Evolutionary conservation across 2,113 vertebrate genomes (phyloP).

Genomic region (Puma concolor): DNA sequence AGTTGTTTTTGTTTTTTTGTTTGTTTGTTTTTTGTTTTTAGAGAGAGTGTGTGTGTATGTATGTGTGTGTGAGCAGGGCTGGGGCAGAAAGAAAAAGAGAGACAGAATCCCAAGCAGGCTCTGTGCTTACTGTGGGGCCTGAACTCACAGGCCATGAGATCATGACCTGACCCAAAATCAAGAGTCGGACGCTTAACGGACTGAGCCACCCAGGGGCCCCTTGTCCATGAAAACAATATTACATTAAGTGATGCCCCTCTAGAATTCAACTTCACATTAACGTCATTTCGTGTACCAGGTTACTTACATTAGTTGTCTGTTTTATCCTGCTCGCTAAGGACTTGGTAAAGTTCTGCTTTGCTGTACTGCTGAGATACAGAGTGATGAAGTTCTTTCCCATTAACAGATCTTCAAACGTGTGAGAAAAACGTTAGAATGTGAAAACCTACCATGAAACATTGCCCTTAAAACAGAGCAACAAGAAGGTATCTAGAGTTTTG

Average conservation of each 20-base stretch:
- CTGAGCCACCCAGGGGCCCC: no score
- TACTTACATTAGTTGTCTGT: not conserved
- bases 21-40: no score
- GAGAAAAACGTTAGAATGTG: not conserved
- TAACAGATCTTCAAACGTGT: not conserved
- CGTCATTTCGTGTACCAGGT: not conserved
- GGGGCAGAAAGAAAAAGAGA: no score
- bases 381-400: not conserved
- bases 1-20: no score
- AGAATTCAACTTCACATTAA: not conserved
- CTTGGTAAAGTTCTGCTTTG: not conserved
- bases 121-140: no score
- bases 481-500: not conserved
- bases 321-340: not conserved
- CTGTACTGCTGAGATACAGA: not conserved
- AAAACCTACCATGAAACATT: not conserved
- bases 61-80: no score
- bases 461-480: not conserved
- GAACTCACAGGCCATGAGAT: no score
- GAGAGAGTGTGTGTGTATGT: no score
- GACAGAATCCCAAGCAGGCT: no score
- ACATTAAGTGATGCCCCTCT: not conserved
- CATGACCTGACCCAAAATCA: no score
- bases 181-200: no score
- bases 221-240: not conserved